phyloP scores from a whole-genome alignment of 2,888 invertebrate genomes.

The Drosophila cracens region DNA sequence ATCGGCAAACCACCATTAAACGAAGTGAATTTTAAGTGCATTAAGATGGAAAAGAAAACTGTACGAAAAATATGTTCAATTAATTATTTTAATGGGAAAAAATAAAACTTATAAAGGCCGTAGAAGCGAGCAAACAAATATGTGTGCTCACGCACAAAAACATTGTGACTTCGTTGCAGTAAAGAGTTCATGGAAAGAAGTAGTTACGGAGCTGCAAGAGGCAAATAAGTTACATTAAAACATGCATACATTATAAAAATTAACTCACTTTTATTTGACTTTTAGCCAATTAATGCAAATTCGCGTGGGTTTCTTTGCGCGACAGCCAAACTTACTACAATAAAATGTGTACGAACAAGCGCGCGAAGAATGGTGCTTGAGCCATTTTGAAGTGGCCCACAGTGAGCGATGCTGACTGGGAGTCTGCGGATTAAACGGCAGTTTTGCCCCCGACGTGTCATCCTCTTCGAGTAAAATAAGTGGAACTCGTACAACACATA shows the following conservation, averaged over 20 bases:
- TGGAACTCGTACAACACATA: not conserved
- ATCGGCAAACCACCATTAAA: not conserved
- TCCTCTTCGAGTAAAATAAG: not conserved
- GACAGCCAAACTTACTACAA: not conserved
- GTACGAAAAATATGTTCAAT: not conserved
- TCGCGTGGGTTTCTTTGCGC: not conserved
- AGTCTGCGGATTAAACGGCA: not conserved
- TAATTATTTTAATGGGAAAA: not conserved
- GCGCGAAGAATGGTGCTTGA: not conserved
- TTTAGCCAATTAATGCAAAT: not conserved
- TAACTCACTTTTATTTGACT: not conserved
- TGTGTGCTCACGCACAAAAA: not conserved
- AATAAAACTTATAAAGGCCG: not conserved
- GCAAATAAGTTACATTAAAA: not conserved
- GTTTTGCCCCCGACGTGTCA: not conserved
- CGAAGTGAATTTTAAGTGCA: not conserved
- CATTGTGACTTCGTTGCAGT: not conserved
- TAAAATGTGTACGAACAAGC: not conserved
- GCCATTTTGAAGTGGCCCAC: not conserved
- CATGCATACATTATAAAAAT: not conserved
- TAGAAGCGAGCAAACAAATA: not conserved
- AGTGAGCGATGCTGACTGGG: not conserved
- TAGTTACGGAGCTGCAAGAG: not conserved
- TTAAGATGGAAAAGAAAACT: not conserved
- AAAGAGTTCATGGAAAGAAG: not conserved